Percentiles rank a stretch among this genome's conserved stretches.
phyloP scores from a whole-genome alignment of 1,140 invertebrate genomes.

The Meloidogyne exigua region DNA sequence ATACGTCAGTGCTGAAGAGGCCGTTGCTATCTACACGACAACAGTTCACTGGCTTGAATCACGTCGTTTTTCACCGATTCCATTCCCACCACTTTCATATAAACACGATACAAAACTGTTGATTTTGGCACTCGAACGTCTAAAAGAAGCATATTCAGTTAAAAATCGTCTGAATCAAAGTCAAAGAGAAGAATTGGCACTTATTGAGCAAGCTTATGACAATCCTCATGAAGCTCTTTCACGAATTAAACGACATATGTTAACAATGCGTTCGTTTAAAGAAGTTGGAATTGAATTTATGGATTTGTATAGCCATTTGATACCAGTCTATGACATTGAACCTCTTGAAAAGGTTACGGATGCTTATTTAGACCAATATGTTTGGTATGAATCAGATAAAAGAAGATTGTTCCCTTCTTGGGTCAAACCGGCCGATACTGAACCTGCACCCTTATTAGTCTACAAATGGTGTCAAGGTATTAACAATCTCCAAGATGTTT shows the following conservation, averaged over 20 bases:
- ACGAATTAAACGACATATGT: slow-evolving; percentile 94
- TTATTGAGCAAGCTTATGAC: slow-evolving; percentile 99
- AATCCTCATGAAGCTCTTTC: slow-evolving; percentile 98
- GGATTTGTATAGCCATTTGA: slow-evolving; percentile 97
- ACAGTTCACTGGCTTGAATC: slow-evolving; percentile 99
- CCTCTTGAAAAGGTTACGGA: slow-evolving; percentile 98
- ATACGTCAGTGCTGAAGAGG: slow-evolving; percentile 98
- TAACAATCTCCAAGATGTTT: slow-evolving; percentile 95
- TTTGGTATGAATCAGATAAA: slow-evolving; percentile 99
- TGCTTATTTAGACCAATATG: slow-evolving; percentile 98
- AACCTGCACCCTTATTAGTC: slow-evolving; percentile 91
- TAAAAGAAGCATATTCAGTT: slow-evolving; percentile 98
- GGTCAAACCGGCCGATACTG: slow-evolving; percentile 94
- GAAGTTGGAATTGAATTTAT: slow-evolving; percentile 97
- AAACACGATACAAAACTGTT: slow-evolving; percentile 98
- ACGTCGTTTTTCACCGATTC: slow-evolving; percentile 93
- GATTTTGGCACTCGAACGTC: slow-evolving; percentile 88
- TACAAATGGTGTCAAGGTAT: slow-evolving; percentile 99
- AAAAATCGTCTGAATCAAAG: slow-evolving; percentile 97
- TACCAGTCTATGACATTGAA: slow-evolving; percentile 98
- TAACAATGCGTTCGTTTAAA: slow-evolving; percentile 89
- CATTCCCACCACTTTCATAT: slow-evolving; percentile 96
- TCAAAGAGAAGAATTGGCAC: slow-evolving; percentile 92
- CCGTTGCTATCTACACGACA: slow-evolving; percentile 98
- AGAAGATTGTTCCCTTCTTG: slow-evolving; percentile 91